Evolutionary conservation across 2,797 vertebrate genomes (phyloP), one percentile per base, ranked within the genome.

Genomic region (Cephalopachus bancanus): DNA sequence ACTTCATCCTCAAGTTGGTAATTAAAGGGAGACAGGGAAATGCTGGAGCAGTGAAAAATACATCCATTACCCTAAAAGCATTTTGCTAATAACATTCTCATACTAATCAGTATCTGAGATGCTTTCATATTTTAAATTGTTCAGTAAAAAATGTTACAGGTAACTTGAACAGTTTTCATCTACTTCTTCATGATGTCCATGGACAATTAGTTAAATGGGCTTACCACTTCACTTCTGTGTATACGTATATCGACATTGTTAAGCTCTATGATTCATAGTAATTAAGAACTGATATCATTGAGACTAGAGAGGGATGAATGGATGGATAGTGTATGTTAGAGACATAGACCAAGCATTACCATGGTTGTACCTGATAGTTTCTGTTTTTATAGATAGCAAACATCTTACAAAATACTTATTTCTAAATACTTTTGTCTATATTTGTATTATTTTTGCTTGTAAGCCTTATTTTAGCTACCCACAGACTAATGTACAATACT

Each of bases 401-500:
- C 19, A 80, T 88, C 69, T 89, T 65, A 69, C 7, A 59, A 94
- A 92, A 60, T 85, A 84, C 28, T 93, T 65, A 44, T 75, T 95
- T 93, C 84, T 91, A 97, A 92, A n/a, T 37, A 89, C 62, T 44
- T 83, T 74, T 96, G 26, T 80, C 57, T 84, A 14, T 57, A 74
- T 95, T 96, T 95, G 20, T 67, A 84, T 67, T 91, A 64, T 17
- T 91, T 94, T 95, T 96, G n/a, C 59, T 79, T 93, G 76, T 37
- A 83, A 85, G 62, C 84, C 59, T 59, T 71, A 64, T 89, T 37
- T 65, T 71, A 91, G 12, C 64, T 94, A 83, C n/a, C 51, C 4
- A 3, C 6, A 93, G 19, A 90, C 60, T 65, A 3, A 3, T 44
- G 37, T 37, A 84, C 1, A 62, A 76, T 92, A 90, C 59, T 86